phyloP scores from a whole-genome alignment of 2,113 vertebrate species.

The Anarhynchus alexandrinus region DNA sequence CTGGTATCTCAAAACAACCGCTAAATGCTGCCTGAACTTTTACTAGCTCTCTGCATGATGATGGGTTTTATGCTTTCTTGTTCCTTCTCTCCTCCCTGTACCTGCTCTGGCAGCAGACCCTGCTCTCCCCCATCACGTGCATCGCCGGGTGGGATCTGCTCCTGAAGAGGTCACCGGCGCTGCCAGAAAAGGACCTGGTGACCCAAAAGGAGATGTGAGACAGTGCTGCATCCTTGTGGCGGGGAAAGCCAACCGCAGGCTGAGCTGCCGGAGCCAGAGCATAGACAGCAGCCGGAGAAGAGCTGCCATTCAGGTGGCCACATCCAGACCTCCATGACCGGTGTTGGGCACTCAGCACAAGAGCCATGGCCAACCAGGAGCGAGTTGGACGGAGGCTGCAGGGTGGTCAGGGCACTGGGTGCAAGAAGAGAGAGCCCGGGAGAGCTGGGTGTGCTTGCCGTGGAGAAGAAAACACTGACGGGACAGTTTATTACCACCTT shows the following conservation, averaged over 20 bases:
- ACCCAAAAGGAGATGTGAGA: fast-evolving
- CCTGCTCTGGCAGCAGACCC: background rate
- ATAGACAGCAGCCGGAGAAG: background rate
- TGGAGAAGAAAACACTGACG: background rate
- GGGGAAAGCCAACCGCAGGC: fast-evolving
- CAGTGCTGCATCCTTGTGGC: background rate
- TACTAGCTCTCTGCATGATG: fast-evolving
- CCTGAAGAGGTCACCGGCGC: fast-evolving
- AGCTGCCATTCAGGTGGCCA: background rate
- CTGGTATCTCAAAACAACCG: fast-evolving
- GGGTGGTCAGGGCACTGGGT: no score
- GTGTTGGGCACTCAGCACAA: background rate
- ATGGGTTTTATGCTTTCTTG: fast-evolving
- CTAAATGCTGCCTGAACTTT: background rate
- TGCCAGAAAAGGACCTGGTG: fast-evolving
- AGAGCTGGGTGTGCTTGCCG: background rate
- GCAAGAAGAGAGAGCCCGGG: background rate
- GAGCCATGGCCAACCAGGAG: background rate
- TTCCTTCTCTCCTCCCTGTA: background rate
- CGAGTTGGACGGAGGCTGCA: fast-evolving
- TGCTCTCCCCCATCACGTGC: background rate
- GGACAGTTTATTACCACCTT: background rate
- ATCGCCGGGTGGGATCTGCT: background rate
- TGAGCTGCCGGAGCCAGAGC: background rate
- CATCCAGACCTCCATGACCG: background rate